Evolutionary conservation across 2,888 invertebrate genomes (phyloP).

Genomic region (Drosophila colorata): DNA sequence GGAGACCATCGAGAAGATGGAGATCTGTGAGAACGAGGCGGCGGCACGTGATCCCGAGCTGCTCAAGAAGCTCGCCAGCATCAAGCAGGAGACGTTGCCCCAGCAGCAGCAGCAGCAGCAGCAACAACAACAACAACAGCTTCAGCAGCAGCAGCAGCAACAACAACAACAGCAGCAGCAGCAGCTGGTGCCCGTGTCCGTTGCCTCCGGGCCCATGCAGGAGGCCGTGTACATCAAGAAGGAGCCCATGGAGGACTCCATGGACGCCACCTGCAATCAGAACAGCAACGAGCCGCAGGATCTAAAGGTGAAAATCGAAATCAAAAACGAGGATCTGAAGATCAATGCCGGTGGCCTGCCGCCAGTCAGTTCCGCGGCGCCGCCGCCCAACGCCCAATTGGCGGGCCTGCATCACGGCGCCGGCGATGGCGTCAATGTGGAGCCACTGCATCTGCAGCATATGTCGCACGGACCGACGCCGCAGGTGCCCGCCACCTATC

Average conservation of each 20-base stretch:
- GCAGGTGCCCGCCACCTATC: constrained; percentile 76
- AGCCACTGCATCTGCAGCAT: constrained; percentile 84
- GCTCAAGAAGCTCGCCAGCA: constrained; percentile 84
- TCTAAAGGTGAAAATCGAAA: constrained; percentile 90
- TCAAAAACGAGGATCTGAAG: constrained; percentile 85
- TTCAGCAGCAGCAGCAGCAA: constrained; percentile 43
- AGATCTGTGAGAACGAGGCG: constrained; percentile 61
- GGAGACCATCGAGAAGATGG: constrained; percentile 77
- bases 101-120: constrained; percentile 51
- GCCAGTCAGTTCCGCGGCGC: constrained; percentile 38
- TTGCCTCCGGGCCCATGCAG: constrained; percentile 55
- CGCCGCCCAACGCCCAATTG: constrained; percentile 47
- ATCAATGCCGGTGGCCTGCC: constrained; percentile 54
- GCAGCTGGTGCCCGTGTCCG: constrained; percentile 37
- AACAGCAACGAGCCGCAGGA: constrained; percentile 89
- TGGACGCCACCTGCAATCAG: constrained; percentile 85
- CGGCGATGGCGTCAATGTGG: constrained; percentile 65
- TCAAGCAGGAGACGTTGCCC: constrained; percentile 83
- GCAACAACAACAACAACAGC: constrained; percentile 70
- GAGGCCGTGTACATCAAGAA: constrained; percentile 88
- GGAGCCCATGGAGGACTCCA: constrained; percentile 85
- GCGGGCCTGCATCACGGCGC: constrained; percentile 66
- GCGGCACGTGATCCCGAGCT: constrained; percentile 83
- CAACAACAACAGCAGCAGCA: constrained; percentile 52
- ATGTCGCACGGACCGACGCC: constrained; percentile 66